Evolutionary conservation across 2,888 invertebrate genomes (phyloP).

Genomic region (Eugnorisma glareosa): DNA sequence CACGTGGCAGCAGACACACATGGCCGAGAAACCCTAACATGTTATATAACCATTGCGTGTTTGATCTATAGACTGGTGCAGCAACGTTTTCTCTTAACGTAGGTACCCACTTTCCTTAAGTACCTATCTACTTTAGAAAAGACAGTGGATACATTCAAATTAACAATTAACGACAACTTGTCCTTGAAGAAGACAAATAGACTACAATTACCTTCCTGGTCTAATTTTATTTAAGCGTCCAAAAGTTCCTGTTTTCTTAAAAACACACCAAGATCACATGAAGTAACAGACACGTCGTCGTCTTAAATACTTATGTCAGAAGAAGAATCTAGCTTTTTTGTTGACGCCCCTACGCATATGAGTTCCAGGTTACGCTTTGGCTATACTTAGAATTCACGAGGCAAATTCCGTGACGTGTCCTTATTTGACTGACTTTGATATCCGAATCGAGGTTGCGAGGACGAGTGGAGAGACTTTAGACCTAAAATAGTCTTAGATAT

Average conservation of each 20-base stretch:
- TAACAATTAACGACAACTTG: slow-evolving; percentile 10
- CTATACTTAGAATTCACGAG: slow-evolving; percentile 33
- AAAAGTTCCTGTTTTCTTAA: slow-evolving; percentile 1
- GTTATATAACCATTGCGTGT: slow-evolving; percentile 49
- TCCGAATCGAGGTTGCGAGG: slow-evolving; percentile 30
- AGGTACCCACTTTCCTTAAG: slow-evolving; percentile 23
- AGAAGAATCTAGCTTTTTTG: slow-evolving; percentile 1
- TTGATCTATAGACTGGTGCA: slow-evolving; percentile 24
- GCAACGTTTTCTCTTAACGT: slow-evolving; percentile 27
- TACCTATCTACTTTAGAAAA: background rate
- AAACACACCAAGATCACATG: slow-evolving; percentile 16
- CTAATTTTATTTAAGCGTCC: slow-evolving; percentile 14
- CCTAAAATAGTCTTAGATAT: slow-evolving; percentile 13
- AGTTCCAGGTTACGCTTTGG: slow-evolving; percentile 7
- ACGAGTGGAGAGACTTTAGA: slow-evolving; percentile 26
- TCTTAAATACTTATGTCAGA: background rate
- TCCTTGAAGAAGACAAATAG: slow-evolving; percentile 23
- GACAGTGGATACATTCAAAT: background rate
- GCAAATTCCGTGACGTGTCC: slow-evolving; percentile 29
- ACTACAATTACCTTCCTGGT: slow-evolving; percentile 3
- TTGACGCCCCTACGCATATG: slow-evolving; percentile 8
- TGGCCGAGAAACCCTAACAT: slow-evolving; percentile 38
- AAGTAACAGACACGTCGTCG: background rate
- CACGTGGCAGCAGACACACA: slow-evolving; percentile 36
- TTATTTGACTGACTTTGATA: slow-evolving; percentile 45